A percentile compares a stretch with the other conserved stretches of the same genome.
phyloP scores from a whole-genome alignment of 1,140 invertebrate species.

The Scaptomyza montana region DNA sequence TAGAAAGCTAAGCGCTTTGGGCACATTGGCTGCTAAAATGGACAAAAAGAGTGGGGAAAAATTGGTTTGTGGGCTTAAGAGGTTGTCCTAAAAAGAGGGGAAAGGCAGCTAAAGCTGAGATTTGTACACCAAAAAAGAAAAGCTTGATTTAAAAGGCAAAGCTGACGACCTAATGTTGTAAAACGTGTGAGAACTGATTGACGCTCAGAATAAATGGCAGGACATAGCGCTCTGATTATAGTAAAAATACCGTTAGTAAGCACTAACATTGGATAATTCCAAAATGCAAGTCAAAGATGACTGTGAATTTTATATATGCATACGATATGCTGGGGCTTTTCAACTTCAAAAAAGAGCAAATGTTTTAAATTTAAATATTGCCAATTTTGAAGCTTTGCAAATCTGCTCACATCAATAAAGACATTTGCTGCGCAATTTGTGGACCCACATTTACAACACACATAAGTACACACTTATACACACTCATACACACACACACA shows the following conservation, averaged over 20 bases:
- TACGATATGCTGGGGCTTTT: no score
- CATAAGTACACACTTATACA: neutral
- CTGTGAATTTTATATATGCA: no score
- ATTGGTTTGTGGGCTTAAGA: neutral
- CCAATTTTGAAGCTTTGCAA: neutral
- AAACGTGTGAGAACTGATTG: no score
- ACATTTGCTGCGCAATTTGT: constrained; percentile 23
- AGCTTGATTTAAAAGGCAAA: no score
- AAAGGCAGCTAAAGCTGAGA: neutral
- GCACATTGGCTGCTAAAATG: constrained; percentile 16
- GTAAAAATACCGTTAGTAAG: no score
- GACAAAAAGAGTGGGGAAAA: neutral
- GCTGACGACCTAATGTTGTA: no score
- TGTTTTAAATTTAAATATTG: constrained; percentile 4
- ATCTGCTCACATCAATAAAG: constrained; percentile 19
- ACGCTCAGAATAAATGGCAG: no score
- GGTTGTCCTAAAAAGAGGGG: neutral
- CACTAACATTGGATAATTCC: no score
- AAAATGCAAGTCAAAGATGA: no score
- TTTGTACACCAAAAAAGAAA: no score
- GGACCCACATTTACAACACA: constrained; percentile 8
- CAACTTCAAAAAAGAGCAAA: no score
- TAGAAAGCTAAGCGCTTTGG: constrained; percentile 65
- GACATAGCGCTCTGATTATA: no score
- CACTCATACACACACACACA: constrained; percentile 4